Conservation (phyloP, 2,888 invertebrate species). For the Sesamia inferens region DNA sequence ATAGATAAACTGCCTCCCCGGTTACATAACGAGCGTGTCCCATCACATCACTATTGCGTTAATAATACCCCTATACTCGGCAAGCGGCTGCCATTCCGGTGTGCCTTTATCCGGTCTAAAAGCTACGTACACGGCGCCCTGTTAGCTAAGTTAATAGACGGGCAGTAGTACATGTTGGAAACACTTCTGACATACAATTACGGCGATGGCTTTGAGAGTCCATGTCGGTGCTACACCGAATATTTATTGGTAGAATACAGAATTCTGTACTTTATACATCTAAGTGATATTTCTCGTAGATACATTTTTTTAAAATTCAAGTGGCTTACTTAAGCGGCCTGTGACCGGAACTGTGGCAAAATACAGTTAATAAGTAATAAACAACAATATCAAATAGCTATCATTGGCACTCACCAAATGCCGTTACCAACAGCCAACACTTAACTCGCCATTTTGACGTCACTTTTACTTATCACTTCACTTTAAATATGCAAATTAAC, state of each 20-base stretch:
- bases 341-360: too few relatives aligned
- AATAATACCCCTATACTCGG: neutral
- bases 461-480: constrained; percentile 4
- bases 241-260: neutral
- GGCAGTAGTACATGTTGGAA: constrained; percentile 25
- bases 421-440: neutral
- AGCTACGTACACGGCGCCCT: constrained; percentile 4
- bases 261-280: neutral
- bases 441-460: too few relatives aligned
- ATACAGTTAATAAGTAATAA: neutral
- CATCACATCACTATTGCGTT: neutral
- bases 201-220: neutral
- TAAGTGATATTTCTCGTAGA: neutral
- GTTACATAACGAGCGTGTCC: constrained; percentile 1
- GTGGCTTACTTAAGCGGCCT: too few relatives aligned
- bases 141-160: constrained; percentile 27
- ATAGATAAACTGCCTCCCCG: neutral
- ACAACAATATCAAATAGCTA: neutral
- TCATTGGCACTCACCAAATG: neutral
- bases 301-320: neutral
- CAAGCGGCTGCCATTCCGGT: neutral
- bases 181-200: constrained; percentile 9
- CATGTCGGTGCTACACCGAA: neutral
- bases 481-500: constrained; percentile 35
- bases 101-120: constrained; percentile 1